Evolutionary conservation across 2,113 vertebrate genomes (phyloP).

Genomic region (Gavialis gangeticus): DNA sequence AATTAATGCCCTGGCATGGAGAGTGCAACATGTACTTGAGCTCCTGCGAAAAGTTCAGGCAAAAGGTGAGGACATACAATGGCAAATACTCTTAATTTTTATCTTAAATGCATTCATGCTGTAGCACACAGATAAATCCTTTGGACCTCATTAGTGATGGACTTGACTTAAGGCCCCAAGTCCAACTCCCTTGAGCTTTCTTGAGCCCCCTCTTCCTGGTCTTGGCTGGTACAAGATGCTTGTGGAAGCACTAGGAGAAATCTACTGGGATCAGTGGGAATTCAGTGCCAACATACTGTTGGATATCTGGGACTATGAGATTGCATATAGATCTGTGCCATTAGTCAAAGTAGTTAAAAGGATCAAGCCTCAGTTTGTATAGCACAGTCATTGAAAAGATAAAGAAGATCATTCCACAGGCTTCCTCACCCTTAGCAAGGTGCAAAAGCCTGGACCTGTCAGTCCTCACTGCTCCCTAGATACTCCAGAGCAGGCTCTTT

Average conservation of each 20-base stretch:
- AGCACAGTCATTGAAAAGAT: not conserved
- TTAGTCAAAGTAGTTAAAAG: not conserved
- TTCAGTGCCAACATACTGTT: not conserved
- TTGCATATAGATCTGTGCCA: not conserved
- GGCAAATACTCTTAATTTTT: not conserved
- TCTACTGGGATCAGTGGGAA: not conserved
- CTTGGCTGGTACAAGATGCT: not conserved
- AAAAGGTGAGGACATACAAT: slow-evolving; percentile 10
- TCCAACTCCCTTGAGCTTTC: not conserved
- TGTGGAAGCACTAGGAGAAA: not conserved
- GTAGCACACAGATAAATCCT: not conserved
- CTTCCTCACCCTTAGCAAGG: not conserved
- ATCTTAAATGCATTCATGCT: not conserved
- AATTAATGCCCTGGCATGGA: slow-evolving; percentile 31
- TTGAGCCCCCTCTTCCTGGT: not conserved
- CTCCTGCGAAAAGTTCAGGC: slow-evolving; percentile 12
- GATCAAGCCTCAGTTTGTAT: not conserved
- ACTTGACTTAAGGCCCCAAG: not conserved
- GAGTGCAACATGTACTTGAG: not conserved
- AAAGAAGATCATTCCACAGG: not conserved
- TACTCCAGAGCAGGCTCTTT: not conserved
- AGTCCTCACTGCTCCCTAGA: not conserved
- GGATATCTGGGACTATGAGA: not conserved
- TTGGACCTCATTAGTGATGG: not conserved
- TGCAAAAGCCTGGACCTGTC: not conserved